These are phyloP conservation scores for Dendronephthya gigantea DNA, from an alignment of 64 coral and sea anemone species.

Conservation along the genomic window DNA sequence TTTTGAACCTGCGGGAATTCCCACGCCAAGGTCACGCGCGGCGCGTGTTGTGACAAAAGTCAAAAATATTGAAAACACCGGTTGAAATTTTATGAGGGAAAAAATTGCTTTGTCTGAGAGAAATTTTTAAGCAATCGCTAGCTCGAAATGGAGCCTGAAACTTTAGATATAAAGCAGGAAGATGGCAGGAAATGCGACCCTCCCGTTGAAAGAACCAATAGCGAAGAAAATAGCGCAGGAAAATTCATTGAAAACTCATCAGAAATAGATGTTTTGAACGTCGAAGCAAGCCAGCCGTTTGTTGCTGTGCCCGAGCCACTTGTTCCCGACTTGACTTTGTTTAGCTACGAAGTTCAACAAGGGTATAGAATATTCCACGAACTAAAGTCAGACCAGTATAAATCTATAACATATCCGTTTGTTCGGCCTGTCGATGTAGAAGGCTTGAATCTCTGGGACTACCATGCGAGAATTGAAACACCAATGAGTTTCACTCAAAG, in stretches of 20 bases:
- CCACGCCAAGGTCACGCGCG: background rate
- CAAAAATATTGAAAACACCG: constrained; percentile 8
- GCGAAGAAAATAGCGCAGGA: background rate
- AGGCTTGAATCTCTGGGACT: constrained; percentile 82
- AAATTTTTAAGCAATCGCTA: background rate
- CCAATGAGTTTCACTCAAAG: constrained; percentile 85
- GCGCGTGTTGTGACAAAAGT: background rate
- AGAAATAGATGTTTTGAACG: background rate
- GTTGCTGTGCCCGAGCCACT: constrained; percentile 25
- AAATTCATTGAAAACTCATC: background rate
- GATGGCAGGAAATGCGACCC: background rate
- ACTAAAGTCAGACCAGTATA: constrained; percentile 68
- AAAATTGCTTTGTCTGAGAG: background rate
- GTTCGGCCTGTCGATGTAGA: constrained; percentile 80
- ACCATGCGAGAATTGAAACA: constrained; percentile 67
- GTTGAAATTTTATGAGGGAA: background rate
- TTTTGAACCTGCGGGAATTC: background rate
- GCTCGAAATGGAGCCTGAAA: background rate
- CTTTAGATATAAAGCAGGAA: background rate
- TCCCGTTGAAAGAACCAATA: background rate
- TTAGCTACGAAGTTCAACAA: constrained; percentile 79
- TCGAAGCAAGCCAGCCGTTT: background rate
- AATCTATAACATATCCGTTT: constrained; percentile 89
- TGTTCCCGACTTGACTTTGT: constrained; percentile 57
- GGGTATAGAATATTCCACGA: constrained; percentile 85